These are phyloP conservation scores for Haemorhous mexicanus DNA, from an alignment of 2,113 vertebrate genomes.

Conservation along the genomic window DNA sequence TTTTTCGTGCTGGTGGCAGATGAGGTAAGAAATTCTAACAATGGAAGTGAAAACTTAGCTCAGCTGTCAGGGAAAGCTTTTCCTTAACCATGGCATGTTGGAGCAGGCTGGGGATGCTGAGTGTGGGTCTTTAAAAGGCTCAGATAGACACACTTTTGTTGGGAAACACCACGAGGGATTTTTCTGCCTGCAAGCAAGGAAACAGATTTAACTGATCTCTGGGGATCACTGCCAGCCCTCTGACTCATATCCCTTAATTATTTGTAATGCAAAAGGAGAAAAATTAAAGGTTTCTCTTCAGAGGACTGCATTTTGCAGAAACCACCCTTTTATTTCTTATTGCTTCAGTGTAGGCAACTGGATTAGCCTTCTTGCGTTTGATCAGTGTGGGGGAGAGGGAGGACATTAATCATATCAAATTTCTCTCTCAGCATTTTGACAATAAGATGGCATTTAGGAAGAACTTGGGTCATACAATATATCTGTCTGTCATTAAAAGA, in stretches of 20 bases:
- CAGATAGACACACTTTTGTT: not conserved
- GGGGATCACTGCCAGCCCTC: not conserved
- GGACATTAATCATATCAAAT: slow-evolving; percentile 14
- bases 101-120: not conserved
- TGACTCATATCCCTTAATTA: not conserved
- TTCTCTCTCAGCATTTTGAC: slow-evolving; percentile 15
- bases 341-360: not conserved
- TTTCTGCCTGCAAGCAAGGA: not conserved
- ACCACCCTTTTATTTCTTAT: not conserved
- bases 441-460: slow-evolving; percentile 34
- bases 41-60: not conserved
- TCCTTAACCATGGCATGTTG: not conserved
- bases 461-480: slow-evolving; percentile 31
- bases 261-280: not conserved
- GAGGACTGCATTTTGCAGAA: not conserved
- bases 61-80: not conserved
- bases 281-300: not conserved
- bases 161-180: not conserved
- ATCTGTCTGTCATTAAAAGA: slow-evolving; percentile 43
- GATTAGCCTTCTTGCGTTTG: not conserved
- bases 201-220: not conserved
- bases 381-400: not conserved
- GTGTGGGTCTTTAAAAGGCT: not conserved
- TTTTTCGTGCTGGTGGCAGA: not conserved
- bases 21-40: not conserved